Evolutionary conservation across 2,113 vertebrate genomes (phyloP).

Genomic region (Platanista minor): DNA sequence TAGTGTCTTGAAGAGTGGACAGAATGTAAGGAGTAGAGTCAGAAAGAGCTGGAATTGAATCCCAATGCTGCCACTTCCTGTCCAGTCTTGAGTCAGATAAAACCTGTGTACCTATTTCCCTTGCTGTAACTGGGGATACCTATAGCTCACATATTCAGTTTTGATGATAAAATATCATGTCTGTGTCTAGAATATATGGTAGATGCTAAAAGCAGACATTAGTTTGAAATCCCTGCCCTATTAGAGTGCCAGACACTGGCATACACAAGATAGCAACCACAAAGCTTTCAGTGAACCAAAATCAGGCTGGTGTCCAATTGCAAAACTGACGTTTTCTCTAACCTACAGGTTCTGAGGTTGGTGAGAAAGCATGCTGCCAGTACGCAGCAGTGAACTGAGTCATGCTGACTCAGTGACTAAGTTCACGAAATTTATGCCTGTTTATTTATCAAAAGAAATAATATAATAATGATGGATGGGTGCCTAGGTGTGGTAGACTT

Average conservation of each 20-base stretch:
- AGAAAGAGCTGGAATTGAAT: conserved; percentile 4
- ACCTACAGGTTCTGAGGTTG: neutral
- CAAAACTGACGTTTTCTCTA: neutral
- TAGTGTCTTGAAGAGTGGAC: neutral
- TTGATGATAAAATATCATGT: neutral
- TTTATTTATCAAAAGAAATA: neutral
- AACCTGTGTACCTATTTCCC: neutral
- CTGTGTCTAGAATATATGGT: neutral
- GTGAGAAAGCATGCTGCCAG: neutral
- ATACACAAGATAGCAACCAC: neutral
- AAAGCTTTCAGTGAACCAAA: neutral
- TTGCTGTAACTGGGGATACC: neutral
- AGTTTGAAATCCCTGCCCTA: neutral
- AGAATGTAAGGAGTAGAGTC: neutral
- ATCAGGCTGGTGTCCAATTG: neutral
- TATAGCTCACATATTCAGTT: neutral
- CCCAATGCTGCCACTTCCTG: neutral
- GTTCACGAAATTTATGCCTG: neutral
- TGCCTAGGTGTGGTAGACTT: neutral
- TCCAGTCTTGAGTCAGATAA: neutral
- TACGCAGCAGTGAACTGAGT: neutral
- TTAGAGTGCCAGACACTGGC: neutral
- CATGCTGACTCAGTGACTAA: neutral
- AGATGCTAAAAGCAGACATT: conserved; percentile 21
- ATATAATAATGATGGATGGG: neutral